Percentiles rank a stretch among this genome's conserved stretches.
Evolutionary conservation across 2,113 vertebrate species (phyloP).

Genomic region (Synchiropus splendidus): DNA sequence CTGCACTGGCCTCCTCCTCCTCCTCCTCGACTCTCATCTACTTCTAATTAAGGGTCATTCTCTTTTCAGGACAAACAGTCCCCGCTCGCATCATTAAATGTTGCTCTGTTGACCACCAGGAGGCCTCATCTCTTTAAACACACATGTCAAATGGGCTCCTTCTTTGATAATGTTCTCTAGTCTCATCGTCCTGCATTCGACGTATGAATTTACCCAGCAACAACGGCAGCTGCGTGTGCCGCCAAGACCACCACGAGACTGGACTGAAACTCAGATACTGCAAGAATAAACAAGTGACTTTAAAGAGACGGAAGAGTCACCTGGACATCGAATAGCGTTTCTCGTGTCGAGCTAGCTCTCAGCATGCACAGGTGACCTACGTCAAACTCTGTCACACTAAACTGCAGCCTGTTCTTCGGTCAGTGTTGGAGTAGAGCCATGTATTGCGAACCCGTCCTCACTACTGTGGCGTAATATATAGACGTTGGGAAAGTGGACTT

Average conservation of each 20-base stretch:
- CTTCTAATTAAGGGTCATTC: slow-evolving; percentile 67
- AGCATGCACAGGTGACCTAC: too few relatives aligned
- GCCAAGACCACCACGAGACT: too few relatives aligned
- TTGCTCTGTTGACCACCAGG: slow-evolving; percentile 43
- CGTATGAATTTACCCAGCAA: slow-evolving; percentile 35
- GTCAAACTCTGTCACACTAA: too few relatives aligned
- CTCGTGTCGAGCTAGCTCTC: too few relatives aligned
- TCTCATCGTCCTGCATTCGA: slow-evolving; percentile 54
- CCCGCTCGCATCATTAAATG: slow-evolving; percentile 60
- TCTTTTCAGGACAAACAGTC: slow-evolving; percentile 50
- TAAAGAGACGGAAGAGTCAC: neutral
- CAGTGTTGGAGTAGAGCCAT: too few relatives aligned
- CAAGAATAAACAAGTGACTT: neutral
- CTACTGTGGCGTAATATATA: too few relatives aligned
- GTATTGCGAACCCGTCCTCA: too few relatives aligned
- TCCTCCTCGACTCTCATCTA: slow-evolving; percentile 27
- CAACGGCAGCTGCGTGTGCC: too few relatives aligned
- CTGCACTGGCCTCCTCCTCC: too few relatives aligned
- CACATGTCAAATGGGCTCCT: slow-evolving; percentile 60
- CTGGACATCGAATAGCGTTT: too few relatives aligned
- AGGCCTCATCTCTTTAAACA: slow-evolving; percentile 56
- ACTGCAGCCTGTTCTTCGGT: too few relatives aligned
- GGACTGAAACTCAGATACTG: slow-evolving; percentile 1
- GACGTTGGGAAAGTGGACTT: too few relatives aligned
- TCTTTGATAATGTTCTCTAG: slow-evolving; percentile 59